These are phyloP conservation scores for Vultur gryphus DNA, from an alignment of 2,797 vertebrate genomes.

Conservation along the genomic window DNA sequence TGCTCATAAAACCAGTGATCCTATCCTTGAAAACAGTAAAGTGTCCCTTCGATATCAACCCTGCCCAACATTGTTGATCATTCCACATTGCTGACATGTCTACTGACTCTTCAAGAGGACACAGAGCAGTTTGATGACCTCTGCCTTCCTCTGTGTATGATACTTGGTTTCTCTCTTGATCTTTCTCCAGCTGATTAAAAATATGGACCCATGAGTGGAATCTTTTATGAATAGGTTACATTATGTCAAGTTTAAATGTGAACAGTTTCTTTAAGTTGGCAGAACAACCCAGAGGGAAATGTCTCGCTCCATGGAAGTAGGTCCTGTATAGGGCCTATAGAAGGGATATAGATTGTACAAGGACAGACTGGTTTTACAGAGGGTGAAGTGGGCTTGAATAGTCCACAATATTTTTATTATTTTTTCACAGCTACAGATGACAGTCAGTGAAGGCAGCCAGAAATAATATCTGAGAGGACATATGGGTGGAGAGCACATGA, in stretches of 20 bases:
- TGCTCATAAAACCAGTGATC: background rate
- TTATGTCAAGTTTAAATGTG: background rate
- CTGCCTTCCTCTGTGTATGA: background rate
- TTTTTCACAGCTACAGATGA: background rate
- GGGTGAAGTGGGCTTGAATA: background rate
- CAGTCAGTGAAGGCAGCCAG: background rate
- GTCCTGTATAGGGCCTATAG: background rate
- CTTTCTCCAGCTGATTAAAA: background rate
- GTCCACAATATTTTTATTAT: background rate
- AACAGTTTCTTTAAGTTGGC: background rate
- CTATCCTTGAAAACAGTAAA: background rate
- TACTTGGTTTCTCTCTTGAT: background rate
- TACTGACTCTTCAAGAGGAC: background rate
- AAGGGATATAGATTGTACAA: background rate
- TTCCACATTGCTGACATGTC: background rate
- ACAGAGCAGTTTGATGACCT: background rate
- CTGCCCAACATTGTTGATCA: background rate
- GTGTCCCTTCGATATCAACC: background rate
- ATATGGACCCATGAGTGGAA: background rate
- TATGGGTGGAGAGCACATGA: fast-evolving
- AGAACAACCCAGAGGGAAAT: background rate
- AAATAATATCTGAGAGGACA: background rate
- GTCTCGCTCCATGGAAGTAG: background rate
- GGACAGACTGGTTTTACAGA: background rate
- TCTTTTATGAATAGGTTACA: background rate